These are phyloP conservation scores for Enhydra lutris DNA, from an alignment of 2,113 vertebrate species.

Conservation along the genomic window DNA sequence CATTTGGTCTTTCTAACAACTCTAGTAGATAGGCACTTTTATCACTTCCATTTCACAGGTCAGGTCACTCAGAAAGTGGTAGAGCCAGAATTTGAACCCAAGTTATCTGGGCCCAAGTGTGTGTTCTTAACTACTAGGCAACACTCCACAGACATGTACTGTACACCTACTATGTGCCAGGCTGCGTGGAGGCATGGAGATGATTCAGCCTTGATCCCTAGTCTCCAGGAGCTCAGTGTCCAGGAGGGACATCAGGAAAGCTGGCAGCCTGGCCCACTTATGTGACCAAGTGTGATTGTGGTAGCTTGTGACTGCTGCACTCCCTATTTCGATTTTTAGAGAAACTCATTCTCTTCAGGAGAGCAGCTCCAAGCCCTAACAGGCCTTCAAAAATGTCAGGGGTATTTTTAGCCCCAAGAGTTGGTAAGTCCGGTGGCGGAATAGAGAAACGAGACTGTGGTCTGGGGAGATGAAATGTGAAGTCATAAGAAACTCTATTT, in stretches of 20 bases:
- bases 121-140: background rate
- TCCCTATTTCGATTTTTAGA: background rate
- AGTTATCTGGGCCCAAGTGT: background rate
- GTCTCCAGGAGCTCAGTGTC: background rate
- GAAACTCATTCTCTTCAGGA: background rate
- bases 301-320: background rate
- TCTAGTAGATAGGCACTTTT: background rate
- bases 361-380: background rate
- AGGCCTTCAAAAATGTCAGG: conserved; percentile 69
- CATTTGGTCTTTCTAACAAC: background rate
- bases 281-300: background rate
- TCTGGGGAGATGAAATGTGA: conserved; percentile 23
- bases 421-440: background rate
- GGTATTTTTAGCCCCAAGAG: conserved; percentile 63
- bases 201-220: background rate
- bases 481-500: conserved; percentile 19
- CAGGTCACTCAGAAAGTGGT: background rate
- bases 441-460: background rate
- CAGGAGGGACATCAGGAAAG: background rate
- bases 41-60: background rate
- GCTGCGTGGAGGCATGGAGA: background rate
- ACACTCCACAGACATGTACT: background rate
- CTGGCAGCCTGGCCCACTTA: no score
- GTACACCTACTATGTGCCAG: background rate
- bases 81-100: background rate